Evolutionary conservation across 2,888 invertebrate species (phyloP), one percentile per base, ranked within the genome.

Genomic region (Napeogenes sylphis): DNA sequence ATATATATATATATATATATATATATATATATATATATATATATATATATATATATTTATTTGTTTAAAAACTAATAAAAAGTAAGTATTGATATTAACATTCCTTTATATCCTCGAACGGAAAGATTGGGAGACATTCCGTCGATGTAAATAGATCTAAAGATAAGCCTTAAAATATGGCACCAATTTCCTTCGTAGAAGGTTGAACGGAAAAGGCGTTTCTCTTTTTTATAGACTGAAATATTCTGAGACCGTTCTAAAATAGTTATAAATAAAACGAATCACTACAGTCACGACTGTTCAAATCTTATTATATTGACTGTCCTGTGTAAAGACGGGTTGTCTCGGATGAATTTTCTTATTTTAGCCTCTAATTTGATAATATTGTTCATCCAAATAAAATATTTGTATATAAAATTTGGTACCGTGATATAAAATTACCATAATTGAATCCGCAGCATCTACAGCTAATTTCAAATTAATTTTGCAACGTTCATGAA

Each of bases 121-220:
- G 45, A 66, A 64, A 55, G 47, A 61, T 67, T 58, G 61, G 56
- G 59, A 65, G 67, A 68, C 67, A 68, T 68, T 68, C 64, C 77
- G 74, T 72, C 79, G 78, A 84, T 82, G 84, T 85, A 84, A 84
- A 86, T 82, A 84, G 84, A 86, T 86, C 78, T 76, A 64, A 59
- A 84, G 87, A 88, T 87, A 87, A 87, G 82, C 77, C 75, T 76
- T 84, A 75, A 87, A 85, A 83, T 87, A 87, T 84, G 82, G 84
- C 74, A 73, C 82, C 87, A 85, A 88, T 88, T 87, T 86, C 85
- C 86, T 80, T 72, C 68, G 69, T 72, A 72, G 75, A 82, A 82
- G 84, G 83, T 82, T 77, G 82, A 85, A 81, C 81, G 83, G 83
- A 80, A 82, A 81, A 65, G 56, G 73, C 75, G 77, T 78, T 80